Evolutionary conservation across 92 coral and sea anemone genomes (phyloP), one percentile per base, ranked within the genome.

Genomic region (Epizoanthus rinbou): DNA sequence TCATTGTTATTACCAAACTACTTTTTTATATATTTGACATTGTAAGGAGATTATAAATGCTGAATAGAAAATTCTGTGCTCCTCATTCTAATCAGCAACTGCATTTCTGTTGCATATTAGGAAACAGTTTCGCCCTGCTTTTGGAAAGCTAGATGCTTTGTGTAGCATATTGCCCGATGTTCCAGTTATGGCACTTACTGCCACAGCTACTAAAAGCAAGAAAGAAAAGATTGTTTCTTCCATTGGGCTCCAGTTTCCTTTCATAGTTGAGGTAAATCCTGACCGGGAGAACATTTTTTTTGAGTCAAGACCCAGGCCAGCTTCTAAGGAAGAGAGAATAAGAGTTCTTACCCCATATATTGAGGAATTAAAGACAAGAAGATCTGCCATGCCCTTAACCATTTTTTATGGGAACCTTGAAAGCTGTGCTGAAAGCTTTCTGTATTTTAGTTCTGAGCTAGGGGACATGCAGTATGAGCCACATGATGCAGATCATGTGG

Each of bases 171-270:
- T 28, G 31, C 31, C 31, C 2, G 31, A 28, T 28, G 31, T 28
- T 56, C 88, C 94, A 25, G 69, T 75, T 70, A 50, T 91, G 83
- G 88, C 87, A 3, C 86, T 91, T 24, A 85, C 94, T 76, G 91
- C 86, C 37, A 90, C 94, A 15, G 94, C 94, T 47, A 86, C 93
- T 62, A 24, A 47, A 31, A 35, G 31, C 31, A 28, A 28, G 31
- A 28, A 28, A 28, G 31, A 28, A 28, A 28, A 28, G 31, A 28
- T 28, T 28, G 31, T 28, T 28, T 28, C 31, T 28, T 28, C 31
- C 31, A 28, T 28, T 28, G 31, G 31, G 31, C 31, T 28, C 31
- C 31, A 28, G 31, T 28, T 28, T 28, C 31, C 31, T 28, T 28
- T 28, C 0, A 28, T 28, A 0, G 31, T 28, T 28, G 31, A 28